These are phyloP conservation scores for Drosophila tsacasi DNA, from an alignment of 1,140 invertebrate genomes.

Conservation along the genomic window DNA sequence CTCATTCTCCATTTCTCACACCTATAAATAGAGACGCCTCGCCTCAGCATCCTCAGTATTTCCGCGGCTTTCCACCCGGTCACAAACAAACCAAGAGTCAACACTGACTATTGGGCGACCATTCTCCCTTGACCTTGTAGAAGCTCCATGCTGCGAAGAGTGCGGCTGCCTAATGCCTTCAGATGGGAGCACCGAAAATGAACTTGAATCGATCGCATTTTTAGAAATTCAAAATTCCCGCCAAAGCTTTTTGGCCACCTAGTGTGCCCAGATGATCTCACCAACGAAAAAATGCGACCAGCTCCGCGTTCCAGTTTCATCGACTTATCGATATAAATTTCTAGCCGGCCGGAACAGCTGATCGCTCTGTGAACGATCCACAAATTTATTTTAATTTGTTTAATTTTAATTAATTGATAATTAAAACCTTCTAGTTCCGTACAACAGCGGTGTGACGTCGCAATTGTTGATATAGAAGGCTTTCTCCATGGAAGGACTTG, in stretches of 20 bases:
- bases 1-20: too few species aligned
- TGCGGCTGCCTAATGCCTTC: too few species aligned
- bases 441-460: not conserved
- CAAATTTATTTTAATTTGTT: not conserved
- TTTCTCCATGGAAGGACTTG: constrained; percentile 1
- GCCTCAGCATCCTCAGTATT: too few species aligned
- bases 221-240: not conserved
- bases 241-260: not conserved
- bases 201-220: not conserved
- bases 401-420: not conserved
- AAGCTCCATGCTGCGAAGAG: too few species aligned
- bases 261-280: not conserved
- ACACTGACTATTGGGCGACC: too few species aligned
- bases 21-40: too few species aligned
- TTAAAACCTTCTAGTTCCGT: not conserved
- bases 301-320: not conserved
- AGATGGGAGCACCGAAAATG: not conserved
- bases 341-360: not conserved
- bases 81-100: too few species aligned
- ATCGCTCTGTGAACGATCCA: not conserved
- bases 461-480: not conserved
- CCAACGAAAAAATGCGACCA: not conserved
- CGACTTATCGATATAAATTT: constrained; percentile 5
- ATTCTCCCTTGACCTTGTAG: too few species aligned
- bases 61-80: too few species aligned